Conservation (phyloP, 2,113 vertebrate genomes). For the Symphodus melops region DNA sequence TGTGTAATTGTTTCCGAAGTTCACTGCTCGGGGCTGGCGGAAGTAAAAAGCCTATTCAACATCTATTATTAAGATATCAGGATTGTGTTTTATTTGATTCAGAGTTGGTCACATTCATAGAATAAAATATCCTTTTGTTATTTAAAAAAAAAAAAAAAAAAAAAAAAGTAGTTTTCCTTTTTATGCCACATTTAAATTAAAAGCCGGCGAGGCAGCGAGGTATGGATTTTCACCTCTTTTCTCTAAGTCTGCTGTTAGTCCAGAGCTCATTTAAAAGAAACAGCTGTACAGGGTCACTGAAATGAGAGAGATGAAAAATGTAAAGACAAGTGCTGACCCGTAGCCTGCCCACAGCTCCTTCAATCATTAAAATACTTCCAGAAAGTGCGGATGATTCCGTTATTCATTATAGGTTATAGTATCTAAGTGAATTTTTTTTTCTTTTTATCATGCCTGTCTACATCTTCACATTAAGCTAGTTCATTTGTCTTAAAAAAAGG, state of each 20-base stretch:
- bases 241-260: slow-evolving; percentile 57
- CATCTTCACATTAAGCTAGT: slow-evolving; percentile 71
- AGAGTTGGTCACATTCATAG: neutral
- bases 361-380: slow-evolving; percentile 86
- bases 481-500: slow-evolving; percentile 74
- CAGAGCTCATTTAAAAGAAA: slow-evolving; percentile 81
- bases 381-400: slow-evolving; percentile 73
- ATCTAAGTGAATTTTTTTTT: slow-evolving; percentile 81
- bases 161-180: neutral
- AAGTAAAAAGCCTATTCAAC: slow-evolving; percentile 6
- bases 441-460: slow-evolving; percentile 79
- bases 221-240: slow-evolving; percentile 57
- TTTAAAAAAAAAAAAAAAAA: too few relatives aligned
- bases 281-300: slow-evolving; percentile 73
- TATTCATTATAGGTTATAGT: slow-evolving; percentile 76
- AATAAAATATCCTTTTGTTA: neutral
- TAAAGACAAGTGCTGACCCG: slow-evolving; percentile 82
- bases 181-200: slow-evolving; percentile 43
- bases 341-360: slow-evolving; percentile 76
- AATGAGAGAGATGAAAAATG: slow-evolving; percentile 78
- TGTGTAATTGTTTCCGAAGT: slow-evolving; percentile 66
- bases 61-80: slow-evolving; percentile 13
- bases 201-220: slow-evolving; percentile 52
- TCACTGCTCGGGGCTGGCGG: slow-evolving; percentile 31
- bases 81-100: slow-evolving; percentile 8